Conservation (phyloP, 2,888 invertebrate species). For the Xanthorhoe spadicearia region DNA sequence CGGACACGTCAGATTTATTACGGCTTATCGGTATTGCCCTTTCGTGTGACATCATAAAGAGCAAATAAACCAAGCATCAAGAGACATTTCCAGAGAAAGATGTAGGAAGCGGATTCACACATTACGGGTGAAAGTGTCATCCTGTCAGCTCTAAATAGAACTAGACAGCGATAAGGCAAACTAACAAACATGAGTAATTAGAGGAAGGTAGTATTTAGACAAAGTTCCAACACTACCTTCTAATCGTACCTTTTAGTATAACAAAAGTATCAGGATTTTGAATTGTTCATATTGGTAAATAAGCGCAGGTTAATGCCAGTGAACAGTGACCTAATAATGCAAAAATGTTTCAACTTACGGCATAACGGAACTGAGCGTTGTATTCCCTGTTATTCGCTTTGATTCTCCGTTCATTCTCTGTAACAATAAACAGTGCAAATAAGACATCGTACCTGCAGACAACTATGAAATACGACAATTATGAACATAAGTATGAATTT, state of each 20-base stretch:
- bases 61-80: conserved; percentile 16
- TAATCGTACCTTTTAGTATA: not conserved
- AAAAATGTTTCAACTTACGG: conserved; percentile 89
- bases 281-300: not conserved
- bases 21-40: conserved; percentile 4
- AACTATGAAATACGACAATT: conserved; percentile 30
- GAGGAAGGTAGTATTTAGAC: not conserved
- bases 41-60: conserved; percentile 10
- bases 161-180: conserved; percentile 16
- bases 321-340: conserved; percentile 5
- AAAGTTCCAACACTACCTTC: conserved; percentile 5
- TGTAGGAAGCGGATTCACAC: conserved; percentile 19
- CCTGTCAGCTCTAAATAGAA: conserved; percentile 17
- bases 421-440: conserved; percentile 75
- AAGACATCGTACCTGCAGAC: conserved; percentile 34
- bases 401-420: conserved; percentile 98
- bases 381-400: conserved; percentile 98
- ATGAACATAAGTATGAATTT: conserved; percentile 36
- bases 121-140: conserved; percentile 25
- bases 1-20: not conserved
- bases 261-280: not conserved
- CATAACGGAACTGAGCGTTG: conserved; percentile 99
- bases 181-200: conserved; percentile 12
- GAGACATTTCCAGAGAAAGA: conserved; percentile 19
- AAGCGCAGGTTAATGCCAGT: not conserved